Evolutionary conservation across 2,888 invertebrate species (phyloP), one percentile per base, ranked within the genome.

Genomic region (Campoplex capitator): DNA sequence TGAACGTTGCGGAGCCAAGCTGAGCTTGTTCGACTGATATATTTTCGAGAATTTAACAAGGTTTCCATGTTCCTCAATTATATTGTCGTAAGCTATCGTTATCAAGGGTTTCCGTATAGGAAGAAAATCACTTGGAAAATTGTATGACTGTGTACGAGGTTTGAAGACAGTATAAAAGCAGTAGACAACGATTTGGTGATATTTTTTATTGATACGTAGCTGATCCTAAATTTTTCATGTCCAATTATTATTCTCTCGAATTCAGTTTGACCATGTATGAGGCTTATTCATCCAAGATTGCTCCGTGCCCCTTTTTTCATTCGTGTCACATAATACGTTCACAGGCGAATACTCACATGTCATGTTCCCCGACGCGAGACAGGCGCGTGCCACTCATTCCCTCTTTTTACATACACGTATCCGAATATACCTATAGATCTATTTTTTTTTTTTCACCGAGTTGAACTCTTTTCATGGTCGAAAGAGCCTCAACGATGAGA

Each of bases 381-480:
- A 58, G 71, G 35, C 79, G 71, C 79, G 79, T 79, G 79, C 79
- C 79, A 58, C 58, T 28, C 78, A 45, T 42, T 79, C 70, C 45
- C 38, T 54, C 70, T 9, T 38, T 51, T 45, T 48, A 28, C 28
- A 18, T 32, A 13, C 45, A 28, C 7, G 11, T 4, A 35, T 11
- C 1, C 62, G 7, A 32, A 3, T 38, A 23, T 51, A 38, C 38
- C 38, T 38, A 35, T 62, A 51, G 4, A 38, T 35, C 7, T 16
- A 16, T 77, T 11, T 77, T 54, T 38, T 11, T 62, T 71, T 70
- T 70, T 70, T 56, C 79, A 48, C 35, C 35, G 48, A 42, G 45
- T 23, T 48, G 70, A 74, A 67, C 67, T 28, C 67, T 67, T 54
- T 74, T 67, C 67, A 81, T 51, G 81, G 74, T 81, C 74, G 81